These are phyloP conservation scores for Hypsopygia costalis DNA, from an alignment of 2,888 invertebrate genomes.

Conservation along the genomic window DNA sequence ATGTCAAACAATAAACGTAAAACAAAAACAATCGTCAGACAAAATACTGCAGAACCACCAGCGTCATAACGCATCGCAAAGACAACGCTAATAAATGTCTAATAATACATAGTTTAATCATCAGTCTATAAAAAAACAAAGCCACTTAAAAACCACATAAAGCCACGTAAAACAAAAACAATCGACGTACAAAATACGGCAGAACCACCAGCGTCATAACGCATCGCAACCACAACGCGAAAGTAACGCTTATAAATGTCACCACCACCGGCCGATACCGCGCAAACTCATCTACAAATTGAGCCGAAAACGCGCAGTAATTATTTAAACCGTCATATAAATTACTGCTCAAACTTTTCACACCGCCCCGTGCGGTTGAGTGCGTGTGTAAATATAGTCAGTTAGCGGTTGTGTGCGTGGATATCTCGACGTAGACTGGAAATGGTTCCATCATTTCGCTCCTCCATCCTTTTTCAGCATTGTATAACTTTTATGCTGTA, in stretches of 20 bases:
- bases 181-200: no score
- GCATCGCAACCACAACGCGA: slow-evolving; percentile 41
- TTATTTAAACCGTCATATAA: slow-evolving; percentile 81
- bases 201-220: no score
- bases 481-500: slow-evolving; percentile 58
- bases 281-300: slow-evolving; percentile 74
- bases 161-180: no score
- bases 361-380: slow-evolving; percentile 42
- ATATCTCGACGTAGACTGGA: slow-evolving; percentile 61
- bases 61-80: no score
- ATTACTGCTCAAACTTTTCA: slow-evolving; percentile 79
- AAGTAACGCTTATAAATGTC: slow-evolving; percentile 59
- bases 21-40: no score
- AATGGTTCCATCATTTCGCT: slow-evolving; percentile 76
- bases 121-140: no score
- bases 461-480: slow-evolving; percentile 72
- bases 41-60: no score
- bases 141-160: no score
- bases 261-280: slow-evolving; percentile 46
- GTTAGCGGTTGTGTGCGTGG: slow-evolving; percentile 38
- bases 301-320: slow-evolving; percentile 78
- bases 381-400: slow-evolving; percentile 40
- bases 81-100: no score
- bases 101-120: no score
- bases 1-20: no score